Evolutionary conservation across 2,113 vertebrate species (phyloP), one percentile per base, ranked within the genome.

Genomic region (Hassar affinis): DNA sequence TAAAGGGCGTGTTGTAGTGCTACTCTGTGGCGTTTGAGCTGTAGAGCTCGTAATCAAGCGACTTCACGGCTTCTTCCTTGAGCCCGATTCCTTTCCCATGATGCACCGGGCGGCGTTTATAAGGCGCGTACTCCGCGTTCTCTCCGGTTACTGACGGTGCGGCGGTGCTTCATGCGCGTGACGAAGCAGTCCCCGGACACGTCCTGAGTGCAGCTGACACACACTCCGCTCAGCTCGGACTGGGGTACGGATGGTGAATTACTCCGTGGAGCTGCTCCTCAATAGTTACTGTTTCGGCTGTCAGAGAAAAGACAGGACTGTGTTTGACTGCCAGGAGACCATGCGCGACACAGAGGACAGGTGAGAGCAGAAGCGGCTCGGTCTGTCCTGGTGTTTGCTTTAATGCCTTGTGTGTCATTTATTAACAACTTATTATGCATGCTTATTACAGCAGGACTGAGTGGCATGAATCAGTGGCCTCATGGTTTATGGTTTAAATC

Each of bases 261-360:
- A 85, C 62, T 89, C 91, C 1, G 89, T 88, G 78, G 92, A 91
- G 84, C 80, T 92, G 64, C 62, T 92, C 52, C 59, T 88, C 8
- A 91, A 89, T 47, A 89, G 84, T 81, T 77, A 90, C 30, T 88
- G 85, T 83, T 90, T 90, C 78, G 87, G 86, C 86, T 90, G 77
- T 88, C 64, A 86, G 25, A 90, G 86, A 88, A 85, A 85, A 90
- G 11, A 64, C n/a, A 85, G 86, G 88, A 66, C 87, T 15, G 71
- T 69, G 59, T 35, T 79, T 88, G 85, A 80, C 80, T 85, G 82
- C 84, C 76, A 92, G 84, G 85, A 87, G 80, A 89, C 81, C 89
- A 94, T 94, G 93, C 88, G 91, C 90, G 93, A 93, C 87, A 89
- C 91, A 11, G 92, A 93, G 86, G 91, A 94, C 88, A 94, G 94